Percentiles rank a stretch among this genome's conserved stretches.
These are phyloP conservation scores for Paramormyrops kingsleyae DNA, from an alignment of 2,113 vertebrate genomes.

Conservation along the genomic window DNA sequence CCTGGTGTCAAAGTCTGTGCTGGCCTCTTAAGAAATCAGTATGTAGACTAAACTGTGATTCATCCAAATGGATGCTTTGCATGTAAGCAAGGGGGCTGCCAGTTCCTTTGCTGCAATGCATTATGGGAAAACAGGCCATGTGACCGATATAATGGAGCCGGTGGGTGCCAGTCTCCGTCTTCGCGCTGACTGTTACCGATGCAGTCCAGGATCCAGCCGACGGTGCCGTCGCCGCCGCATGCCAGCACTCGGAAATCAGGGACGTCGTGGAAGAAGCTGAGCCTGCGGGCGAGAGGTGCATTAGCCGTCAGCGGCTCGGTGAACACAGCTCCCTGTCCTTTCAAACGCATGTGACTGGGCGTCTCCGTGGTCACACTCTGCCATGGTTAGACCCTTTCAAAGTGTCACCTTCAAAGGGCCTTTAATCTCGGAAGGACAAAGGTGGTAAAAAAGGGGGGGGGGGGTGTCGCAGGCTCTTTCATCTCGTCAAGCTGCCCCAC, in stretches of 20 bases:
- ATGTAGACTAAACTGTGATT: background rate
- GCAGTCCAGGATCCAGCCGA: slow-evolving; percentile 87
- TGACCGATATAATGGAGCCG: background rate
- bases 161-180: background rate
- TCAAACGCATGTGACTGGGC: background rate
- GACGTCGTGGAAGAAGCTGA: slow-evolving; percentile 82
- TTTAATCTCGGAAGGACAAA: slow-evolving; percentile 35
- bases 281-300: slow-evolving; percentile 45
- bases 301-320: background rate
- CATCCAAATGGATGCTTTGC: no score
- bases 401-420: slow-evolving; percentile 42
- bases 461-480: slow-evolving; percentile 24
- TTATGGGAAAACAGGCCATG: background rate
- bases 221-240: slow-evolving; percentile 85
- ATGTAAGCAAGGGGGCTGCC: background rate
- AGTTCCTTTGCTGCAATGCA: background rate
- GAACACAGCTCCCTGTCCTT: background rate
- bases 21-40: background rate
- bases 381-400: background rate
- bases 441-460: background rate
- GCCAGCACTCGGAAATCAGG: slow-evolving; percentile 78
- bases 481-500: background rate
- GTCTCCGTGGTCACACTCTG: background rate
- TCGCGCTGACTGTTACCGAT: slow-evolving; percentile 61
- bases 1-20: background rate